Conservation (phyloP, 1,140 invertebrate species). For the Nasonia longicornis region DNA sequence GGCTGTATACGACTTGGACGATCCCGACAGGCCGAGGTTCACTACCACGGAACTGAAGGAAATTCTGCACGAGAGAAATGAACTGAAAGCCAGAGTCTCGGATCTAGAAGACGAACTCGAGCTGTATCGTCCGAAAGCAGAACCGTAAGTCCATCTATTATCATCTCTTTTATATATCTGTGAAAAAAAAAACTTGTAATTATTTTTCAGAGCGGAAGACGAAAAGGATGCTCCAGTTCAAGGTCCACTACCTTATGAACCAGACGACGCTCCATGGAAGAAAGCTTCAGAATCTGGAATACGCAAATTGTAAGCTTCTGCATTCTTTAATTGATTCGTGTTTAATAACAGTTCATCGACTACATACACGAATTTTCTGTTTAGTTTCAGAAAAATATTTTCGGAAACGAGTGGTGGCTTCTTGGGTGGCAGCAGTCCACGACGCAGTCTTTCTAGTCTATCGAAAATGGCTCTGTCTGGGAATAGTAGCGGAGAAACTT, state of each 20-base stretch:
- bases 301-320: conserved; percentile 88
- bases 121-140: conserved; percentile 75
- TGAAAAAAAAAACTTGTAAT: background rate
- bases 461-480: conserved; percentile 79
- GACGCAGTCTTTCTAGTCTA: conserved; percentile 78
- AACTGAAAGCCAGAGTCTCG: conserved; percentile 86
- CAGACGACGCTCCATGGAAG: conserved; percentile 94
- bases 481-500: conserved; percentile 63
- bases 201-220: conserved; percentile 69
- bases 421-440: conserved; percentile 74
- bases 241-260: conserved; percentile 94
- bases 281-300: conserved; percentile 86
- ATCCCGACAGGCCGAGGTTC: conserved; percentile 88
- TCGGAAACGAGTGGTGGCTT: conserved; percentile 73
- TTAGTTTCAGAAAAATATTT: conserved; percentile 79
- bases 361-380: conserved; percentile 36
- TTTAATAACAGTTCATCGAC: background rate
- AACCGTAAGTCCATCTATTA: conserved; percentile 58
- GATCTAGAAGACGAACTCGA: conserved; percentile 90
- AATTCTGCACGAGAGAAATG: conserved; percentile 90
- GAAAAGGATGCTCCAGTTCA: conserved; percentile 89
- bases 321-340: conserved; percentile 11
- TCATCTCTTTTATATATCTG: background rate
- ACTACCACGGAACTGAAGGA: conserved; percentile 90
- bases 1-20: conserved; percentile 78